Conservation (phyloP, 2,113 vertebrate genomes). For the Sylvia atricapilla region DNA sequence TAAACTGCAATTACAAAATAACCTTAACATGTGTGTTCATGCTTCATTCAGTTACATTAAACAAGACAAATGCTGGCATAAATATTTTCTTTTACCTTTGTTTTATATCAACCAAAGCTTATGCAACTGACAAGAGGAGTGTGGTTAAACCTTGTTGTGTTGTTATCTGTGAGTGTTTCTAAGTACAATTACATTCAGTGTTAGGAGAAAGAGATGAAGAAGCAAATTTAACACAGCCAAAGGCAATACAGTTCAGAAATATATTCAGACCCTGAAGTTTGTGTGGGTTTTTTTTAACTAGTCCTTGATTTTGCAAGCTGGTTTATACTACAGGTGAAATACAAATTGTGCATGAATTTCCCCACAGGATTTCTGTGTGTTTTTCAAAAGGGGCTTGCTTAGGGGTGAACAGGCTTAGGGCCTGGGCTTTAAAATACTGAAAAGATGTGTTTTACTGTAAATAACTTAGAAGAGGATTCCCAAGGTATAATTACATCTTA, state of each 20-base stretch:
- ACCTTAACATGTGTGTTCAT: background rate
- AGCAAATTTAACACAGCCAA: background rate
- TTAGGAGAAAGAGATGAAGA: background rate
- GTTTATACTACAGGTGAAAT: background rate
- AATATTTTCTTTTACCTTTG: background rate
- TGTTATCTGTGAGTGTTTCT: background rate
- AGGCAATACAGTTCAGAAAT: background rate
- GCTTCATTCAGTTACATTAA: background rate
- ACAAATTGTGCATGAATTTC: background rate
- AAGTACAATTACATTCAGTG: background rate
- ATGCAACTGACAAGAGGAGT: background rate
- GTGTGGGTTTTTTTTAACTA: background rate
- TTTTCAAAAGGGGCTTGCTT: background rate
- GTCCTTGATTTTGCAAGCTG: background rate
- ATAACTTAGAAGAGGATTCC: background rate
- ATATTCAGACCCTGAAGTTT: background rate
- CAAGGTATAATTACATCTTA: background rate
- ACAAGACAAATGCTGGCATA: background rate
- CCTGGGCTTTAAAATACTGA: background rate
- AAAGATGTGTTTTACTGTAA: background rate
- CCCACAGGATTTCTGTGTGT: background rate
- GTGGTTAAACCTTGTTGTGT: background rate
- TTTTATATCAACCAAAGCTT: background rate
- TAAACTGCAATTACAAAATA: background rate
- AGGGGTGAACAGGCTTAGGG: background rate